Conservation (phyloP, 2,797 vertebrate species). For the Semaprochilodus insignis region DNA sequence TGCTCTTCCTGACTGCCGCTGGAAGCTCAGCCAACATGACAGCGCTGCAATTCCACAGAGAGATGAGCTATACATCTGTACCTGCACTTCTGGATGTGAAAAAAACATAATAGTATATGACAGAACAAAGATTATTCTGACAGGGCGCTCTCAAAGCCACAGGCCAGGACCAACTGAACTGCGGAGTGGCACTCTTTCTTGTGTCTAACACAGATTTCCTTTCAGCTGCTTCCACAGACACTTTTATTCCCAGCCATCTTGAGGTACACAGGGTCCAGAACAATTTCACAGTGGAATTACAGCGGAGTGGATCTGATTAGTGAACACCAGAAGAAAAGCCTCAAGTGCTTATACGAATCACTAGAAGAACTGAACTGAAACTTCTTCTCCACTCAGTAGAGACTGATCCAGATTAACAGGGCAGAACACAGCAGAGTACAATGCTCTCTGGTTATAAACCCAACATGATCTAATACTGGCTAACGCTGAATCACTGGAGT, state of each 20-base stretch:
- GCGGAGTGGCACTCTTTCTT: neutral
- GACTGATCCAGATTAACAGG: neutral
- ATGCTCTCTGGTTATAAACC: neutral
- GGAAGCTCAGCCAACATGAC: conserved; percentile 47
- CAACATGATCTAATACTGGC: neutral
- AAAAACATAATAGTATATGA: conserved; percentile 22
- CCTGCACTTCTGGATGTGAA: conserved; percentile 28
- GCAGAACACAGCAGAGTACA: neutral
- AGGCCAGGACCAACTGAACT: neutral
- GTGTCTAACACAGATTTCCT: neutral
- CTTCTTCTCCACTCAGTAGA: neutral
- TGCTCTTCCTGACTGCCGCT: conserved; percentile 15
- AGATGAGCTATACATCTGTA: conserved; percentile 32
- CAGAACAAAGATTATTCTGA: conserved; percentile 36
- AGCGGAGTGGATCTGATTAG: neutral
- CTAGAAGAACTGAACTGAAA: neutral
- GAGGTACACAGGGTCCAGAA: conserved; percentile 9
- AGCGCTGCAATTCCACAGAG: conserved; percentile 40
- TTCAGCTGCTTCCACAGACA: conserved; percentile 20
- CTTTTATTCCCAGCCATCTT: conserved; percentile 27
- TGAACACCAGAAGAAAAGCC: neutral
- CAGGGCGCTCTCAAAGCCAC: neutral
- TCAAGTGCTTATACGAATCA: neutral
- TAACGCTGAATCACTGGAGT: neutral
- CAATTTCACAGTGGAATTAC: conserved; percentile 19